Conservation (phyloP, 1,140 invertebrate species). For the Ceratitis capitata region DNA sequence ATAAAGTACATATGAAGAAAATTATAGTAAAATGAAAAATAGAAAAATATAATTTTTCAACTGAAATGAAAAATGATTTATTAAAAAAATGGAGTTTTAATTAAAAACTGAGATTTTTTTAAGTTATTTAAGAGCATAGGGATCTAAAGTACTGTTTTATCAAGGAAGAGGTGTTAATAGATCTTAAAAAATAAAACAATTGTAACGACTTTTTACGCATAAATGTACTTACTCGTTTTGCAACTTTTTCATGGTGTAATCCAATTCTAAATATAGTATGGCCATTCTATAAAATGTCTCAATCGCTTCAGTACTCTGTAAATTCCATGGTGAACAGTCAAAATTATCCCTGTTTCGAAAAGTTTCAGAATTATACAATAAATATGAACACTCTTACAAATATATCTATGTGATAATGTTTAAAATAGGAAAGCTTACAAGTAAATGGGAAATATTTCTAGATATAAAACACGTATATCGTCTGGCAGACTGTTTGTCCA, state of each 20-base stretch:
- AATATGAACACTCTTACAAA: too few relatives aligned
- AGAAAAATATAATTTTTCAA: too few relatives aligned
- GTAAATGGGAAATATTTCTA: conserved; percentile 44
- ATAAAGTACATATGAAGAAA: not conserved
- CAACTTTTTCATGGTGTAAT: conserved; percentile 16
- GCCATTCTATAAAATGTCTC: conserved; percentile 42
- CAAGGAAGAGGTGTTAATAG: too few relatives aligned
- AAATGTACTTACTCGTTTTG: conserved; percentile 19
- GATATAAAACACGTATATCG: conserved; percentile 41
- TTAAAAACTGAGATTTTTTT: too few relatives aligned
- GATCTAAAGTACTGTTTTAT: too few relatives aligned
- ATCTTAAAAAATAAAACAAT: too few relatives aligned
- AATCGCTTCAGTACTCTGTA: conserved; percentile 40
- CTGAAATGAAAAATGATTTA: too few relatives aligned
- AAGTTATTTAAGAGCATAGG: too few relatives aligned
- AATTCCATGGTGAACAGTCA: conserved; percentile 43
- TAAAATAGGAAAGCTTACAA: conserved; percentile 37
- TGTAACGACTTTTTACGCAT: not conserved
- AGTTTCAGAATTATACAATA: not conserved
- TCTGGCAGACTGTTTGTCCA: conserved; percentile 42
- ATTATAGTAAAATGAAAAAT: not conserved
- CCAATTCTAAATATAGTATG: conserved; percentile 47
- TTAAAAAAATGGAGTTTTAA: too few relatives aligned
- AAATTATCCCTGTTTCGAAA: conserved; percentile 29
- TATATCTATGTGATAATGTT: too few relatives aligned